These are phyloP conservation scores for Drosophila siamana DNA, from an alignment of 2,888 invertebrate genomes.

Conservation along the genomic window DNA sequence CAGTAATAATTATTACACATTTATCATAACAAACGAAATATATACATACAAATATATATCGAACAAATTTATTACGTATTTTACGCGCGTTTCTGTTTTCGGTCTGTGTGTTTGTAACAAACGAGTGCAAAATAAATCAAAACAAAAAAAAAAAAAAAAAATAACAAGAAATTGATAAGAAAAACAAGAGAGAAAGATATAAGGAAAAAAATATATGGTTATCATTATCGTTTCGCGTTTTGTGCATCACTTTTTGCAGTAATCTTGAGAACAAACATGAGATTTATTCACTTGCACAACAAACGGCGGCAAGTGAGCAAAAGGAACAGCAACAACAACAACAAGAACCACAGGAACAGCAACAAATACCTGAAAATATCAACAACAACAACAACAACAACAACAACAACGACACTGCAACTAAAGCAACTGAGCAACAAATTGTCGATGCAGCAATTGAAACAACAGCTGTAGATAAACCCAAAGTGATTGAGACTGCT, in stretches of 20 bases:
- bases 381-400: constrained; percentile 44
- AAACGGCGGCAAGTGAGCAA: constrained; percentile 85
- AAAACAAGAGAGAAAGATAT: constrained; percentile 21
- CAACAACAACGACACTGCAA: constrained; percentile 39
- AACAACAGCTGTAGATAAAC: constrained; percentile 43
- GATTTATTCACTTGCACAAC: constrained; percentile 85
- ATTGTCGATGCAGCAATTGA: constrained; percentile 15
- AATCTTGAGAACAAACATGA: constrained; percentile 86
- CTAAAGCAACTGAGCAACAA: constrained; percentile 30
- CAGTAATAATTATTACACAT: constrained; percentile 14
- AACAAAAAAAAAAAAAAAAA: constrained; percentile 15
- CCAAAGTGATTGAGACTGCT: constrained; percentile 51
- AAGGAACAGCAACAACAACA: constrained; percentile 54
- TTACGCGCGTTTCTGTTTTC: constrained; percentile 58
- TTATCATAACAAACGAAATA: constrained; percentile 2
- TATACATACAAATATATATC: no score
- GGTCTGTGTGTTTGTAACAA: constrained; percentile 76
- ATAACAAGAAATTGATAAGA: constrained; percentile 21
- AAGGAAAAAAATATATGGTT: constrained; percentile 22
- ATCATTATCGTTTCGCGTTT: constrained; percentile 66
- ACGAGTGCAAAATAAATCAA: constrained; percentile 64
- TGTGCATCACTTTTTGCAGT: constrained; percentile 83
- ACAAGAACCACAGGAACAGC: constrained; percentile 46
- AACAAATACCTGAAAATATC: constrained; percentile 53
- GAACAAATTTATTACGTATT: background rate